Percentiles rank a stretch among this genome's conserved stretches.
Conservation (phyloP, 2,797 vertebrate species). For the Choloepus didactylus region DNA sequence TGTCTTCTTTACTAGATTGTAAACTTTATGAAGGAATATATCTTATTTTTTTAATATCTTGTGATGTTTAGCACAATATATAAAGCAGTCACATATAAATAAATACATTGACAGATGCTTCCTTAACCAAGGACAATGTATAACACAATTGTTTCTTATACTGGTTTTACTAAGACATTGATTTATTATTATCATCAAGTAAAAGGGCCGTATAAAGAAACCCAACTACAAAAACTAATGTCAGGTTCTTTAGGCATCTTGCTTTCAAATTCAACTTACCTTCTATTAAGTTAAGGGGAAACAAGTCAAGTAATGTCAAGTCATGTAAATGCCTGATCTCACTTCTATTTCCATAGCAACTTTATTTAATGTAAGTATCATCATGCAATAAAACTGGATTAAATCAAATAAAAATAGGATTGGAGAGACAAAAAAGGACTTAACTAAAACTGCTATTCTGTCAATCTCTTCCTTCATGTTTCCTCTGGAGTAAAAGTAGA, state of each 20-base stretch:
- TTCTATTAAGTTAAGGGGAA: constrained; percentile 54
- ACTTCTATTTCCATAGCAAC: constrained; percentile 67
- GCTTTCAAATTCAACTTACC: constrained; percentile 51
- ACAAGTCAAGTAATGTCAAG: constrained; percentile 53
- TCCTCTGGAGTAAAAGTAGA: not conserved
- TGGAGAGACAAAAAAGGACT: not conserved
- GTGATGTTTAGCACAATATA: constrained; percentile 1
- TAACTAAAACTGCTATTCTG: constrained; percentile 8
- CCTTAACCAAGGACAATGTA: not conserved
- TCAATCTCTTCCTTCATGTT: not conserved
- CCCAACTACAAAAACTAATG: constrained; percentile 4
- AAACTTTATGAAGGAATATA: not conserved
- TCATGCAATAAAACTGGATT: constrained; percentile 9
- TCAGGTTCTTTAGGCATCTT: constrained; percentile 56
- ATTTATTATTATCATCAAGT: constrained; percentile 45
- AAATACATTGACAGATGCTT: not conserved
- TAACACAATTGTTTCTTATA: constrained; percentile 26
- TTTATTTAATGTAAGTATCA: constrained; percentile 65
- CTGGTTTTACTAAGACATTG: not conserved
- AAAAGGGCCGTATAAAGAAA: constrained; percentile 7
- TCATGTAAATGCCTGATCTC: constrained; percentile 30
- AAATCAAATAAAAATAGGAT: constrained; percentile 51
- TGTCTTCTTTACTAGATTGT: not conserved
- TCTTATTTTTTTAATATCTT: not conserved
- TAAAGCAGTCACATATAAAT: not conserved